phyloP scores from a whole-genome alignment of 2,888 invertebrate genomes.

The Drosophila anomelani region DNA sequence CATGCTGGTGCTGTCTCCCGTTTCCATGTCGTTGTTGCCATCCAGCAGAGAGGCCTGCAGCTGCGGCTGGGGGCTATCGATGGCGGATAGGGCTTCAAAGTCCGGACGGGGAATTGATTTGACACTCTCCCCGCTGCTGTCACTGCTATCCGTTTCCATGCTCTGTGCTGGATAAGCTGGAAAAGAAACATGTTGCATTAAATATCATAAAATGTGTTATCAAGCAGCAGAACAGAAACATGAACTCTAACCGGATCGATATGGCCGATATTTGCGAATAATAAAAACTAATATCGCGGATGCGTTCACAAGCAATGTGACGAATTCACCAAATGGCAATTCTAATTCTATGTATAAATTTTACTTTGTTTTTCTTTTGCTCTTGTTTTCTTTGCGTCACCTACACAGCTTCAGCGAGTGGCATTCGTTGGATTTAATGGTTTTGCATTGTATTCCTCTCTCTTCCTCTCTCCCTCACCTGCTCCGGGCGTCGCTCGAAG shows the following conservation, averaged over 20 bases:
- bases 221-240: no score
- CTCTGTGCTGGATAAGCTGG: slow-evolving; percentile 8
- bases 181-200: no score
- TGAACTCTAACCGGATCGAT: no score
- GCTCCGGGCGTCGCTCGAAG: slow-evolving; percentile 14
- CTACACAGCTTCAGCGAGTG: slow-evolving; percentile 39
- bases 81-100: slow-evolving; percentile 71
- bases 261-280: neutral
- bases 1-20: slow-evolving; percentile 15
- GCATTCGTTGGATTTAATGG: slow-evolving; percentile 18
- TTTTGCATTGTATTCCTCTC: slow-evolving; percentile 22
- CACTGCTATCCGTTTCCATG: slow-evolving; percentile 60
- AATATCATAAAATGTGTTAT: no score
- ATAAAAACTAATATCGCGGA: neutral
- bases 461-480: slow-evolving; percentile 12
- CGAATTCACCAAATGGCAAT: slow-evolving; percentile 27
- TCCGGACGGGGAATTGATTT: slow-evolving; percentile 81
- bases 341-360: slow-evolving; percentile 31
- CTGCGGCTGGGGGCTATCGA: slow-evolving; percentile 62
- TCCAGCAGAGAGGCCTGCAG: slow-evolving; percentile 25
- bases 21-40: slow-evolving; percentile 44
- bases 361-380: slow-evolving; percentile 3
- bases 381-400: slow-evolving; percentile 35
- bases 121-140: slow-evolving; percentile 68
- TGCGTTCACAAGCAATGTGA: slow-evolving; percentile 21